Percentiles rank a stretch among this genome's conserved stretches.
These are phyloP conservation scores for Castor canadensis DNA, from an alignment of 2,113 vertebrate genomes.

Conservation along the genomic window DNA sequence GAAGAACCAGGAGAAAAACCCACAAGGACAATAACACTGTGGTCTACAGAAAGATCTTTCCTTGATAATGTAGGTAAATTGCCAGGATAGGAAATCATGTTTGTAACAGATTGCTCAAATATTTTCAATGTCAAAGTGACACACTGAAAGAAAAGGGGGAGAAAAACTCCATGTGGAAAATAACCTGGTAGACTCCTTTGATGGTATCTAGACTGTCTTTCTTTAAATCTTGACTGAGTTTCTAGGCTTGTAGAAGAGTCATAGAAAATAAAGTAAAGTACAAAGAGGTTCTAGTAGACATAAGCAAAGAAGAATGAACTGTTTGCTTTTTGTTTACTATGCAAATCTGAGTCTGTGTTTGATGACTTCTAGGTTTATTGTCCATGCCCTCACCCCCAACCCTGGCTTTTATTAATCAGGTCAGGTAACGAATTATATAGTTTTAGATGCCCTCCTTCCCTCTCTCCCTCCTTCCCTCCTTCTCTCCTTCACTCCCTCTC, in stretches of 20 bases:
- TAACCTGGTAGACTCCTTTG: background rate
- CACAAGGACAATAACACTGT: background rate
- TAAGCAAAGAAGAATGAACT: background rate
- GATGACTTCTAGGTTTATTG: background rate
- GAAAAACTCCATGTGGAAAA: background rate
- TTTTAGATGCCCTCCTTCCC: background rate
- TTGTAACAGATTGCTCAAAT: constrained; percentile 5
- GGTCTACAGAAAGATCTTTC: background rate
- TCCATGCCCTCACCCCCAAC: background rate
- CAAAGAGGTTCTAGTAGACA: background rate
- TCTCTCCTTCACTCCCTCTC: too few relatives aligned
- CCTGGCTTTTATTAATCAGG: background rate
- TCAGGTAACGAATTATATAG: background rate
- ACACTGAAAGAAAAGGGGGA: background rate
- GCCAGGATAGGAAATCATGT: background rate
- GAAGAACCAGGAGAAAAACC: background rate
- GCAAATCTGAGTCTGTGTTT: background rate
- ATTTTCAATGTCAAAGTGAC: constrained; percentile 9
- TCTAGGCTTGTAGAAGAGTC: constrained; percentile 23
- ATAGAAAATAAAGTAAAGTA: background rate
- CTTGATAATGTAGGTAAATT: background rate
- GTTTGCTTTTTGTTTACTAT: background rate
- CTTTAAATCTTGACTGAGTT: constrained; percentile 18
- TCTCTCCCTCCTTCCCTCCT: too few relatives aligned
- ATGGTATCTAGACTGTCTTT: background rate